Evolutionary conservation across 1,140 invertebrate species (phyloP), one percentile per base, ranked within the genome.

Genomic region (Zaprionus capensis): DNA sequence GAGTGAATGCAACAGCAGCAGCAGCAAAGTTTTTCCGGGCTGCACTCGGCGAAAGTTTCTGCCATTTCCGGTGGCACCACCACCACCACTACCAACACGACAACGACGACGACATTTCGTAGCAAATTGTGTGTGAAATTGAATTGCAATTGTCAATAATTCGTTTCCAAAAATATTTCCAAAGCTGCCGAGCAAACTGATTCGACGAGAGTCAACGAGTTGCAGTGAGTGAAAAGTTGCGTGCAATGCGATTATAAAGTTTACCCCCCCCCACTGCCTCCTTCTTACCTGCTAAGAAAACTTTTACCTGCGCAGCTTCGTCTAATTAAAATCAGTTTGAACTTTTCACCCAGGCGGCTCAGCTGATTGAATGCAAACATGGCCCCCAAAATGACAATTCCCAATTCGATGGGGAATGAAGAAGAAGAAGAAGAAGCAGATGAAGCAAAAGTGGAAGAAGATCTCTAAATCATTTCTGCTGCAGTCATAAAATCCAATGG

Each of bases 61-160:
- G 84, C 74, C 69, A 80, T 87, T 87, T 87, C 83, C 72, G 53
- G 51, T 74, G 66, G 71, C 66, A 74, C 24, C 58, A 34, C 31
- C 24, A 38, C 46, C 51, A 71, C 66, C 53, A 62, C 36, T 64
- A 24, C 26, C 59, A 55, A 41, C 46, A 34, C 53, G 26, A 70
- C 72, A 41, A 55, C 62, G 49, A 67, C 70, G 68, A 81, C 68
- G 64, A 83, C 81, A 78, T 87, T 87, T 84, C 78, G 82, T 78
- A 81, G 81, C 84, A 87, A 87, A 87, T 87, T 87, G 84, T 87
- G 84, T 87, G 84, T 87, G 84, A 87, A 87, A 87, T 87, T 87
- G 84, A 87, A 87, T 87, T 87, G 84, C 84, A 87, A 87, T 87
- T 87, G 84, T 87, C 84, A 87, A 87, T 87, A 87, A 87, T 87